Conservation (phyloP, 2,113 vertebrate genomes). For the Perca fluviatilis region DNA sequence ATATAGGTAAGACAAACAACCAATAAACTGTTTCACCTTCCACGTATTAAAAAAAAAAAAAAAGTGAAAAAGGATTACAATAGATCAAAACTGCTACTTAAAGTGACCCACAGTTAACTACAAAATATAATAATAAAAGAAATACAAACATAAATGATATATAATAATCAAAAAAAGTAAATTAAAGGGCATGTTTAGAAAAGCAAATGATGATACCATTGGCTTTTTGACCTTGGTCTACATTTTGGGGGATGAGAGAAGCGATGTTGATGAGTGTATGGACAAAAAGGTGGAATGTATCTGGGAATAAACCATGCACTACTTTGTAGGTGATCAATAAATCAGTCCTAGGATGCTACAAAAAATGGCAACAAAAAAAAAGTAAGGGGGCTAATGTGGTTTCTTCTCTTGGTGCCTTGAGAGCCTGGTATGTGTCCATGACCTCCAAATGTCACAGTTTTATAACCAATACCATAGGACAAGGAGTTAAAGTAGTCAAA, state of each 20-base stretch:
- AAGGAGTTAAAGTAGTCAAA: slow-evolving; percentile 10
- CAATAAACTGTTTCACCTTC: not conserved
- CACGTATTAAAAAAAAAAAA: too few species aligned
- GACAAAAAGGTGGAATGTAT: slow-evolving; percentile 15
- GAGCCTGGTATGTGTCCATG: slow-evolving; percentile 36
- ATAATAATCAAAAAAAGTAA: not conserved
- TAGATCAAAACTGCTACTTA: not conserved
- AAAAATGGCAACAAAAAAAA: slow-evolving; percentile 6
- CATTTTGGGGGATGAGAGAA: slow-evolving; percentile 2
- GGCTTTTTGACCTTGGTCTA: not conserved
- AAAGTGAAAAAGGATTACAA: not conserved
- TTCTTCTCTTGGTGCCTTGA: slow-evolving; percentile 28
- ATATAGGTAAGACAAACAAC: not conserved
- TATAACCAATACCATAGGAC: slow-evolving; percentile 14
- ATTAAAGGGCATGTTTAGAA: not conserved
- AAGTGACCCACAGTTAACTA: not conserved
- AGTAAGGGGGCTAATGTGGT: slow-evolving; percentile 7
- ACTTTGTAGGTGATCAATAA: slow-evolving; percentile 64
- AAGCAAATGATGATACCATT: not conserved
- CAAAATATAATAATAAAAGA: not conserved
- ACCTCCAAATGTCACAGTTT: slow-evolving; percentile 49
- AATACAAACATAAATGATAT: not conserved
- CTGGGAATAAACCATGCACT: slow-evolving; percentile 7
- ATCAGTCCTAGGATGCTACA: slow-evolving; percentile 41
- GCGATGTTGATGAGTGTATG: not conserved